Percentiles rank a stretch among this genome's conserved stretches.
phyloP scores from a whole-genome alignment of 2,797 vertebrate genomes.

The Microtus obscurus region DNA sequence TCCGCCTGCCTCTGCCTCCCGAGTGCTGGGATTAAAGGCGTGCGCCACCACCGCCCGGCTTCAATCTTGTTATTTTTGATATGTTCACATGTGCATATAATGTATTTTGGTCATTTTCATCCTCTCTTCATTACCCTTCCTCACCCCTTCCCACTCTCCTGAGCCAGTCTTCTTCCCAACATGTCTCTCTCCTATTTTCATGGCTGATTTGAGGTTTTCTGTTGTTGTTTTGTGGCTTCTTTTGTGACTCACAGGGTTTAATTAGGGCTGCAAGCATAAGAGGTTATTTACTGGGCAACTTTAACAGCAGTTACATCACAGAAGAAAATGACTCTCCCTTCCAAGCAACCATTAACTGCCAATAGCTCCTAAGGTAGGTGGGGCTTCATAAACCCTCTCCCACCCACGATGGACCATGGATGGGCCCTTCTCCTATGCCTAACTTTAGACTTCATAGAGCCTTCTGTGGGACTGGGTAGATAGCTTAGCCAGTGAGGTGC shows the following conservation, averaged over 20 bases:
- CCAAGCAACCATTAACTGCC: background rate
- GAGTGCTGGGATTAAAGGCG: too few species aligned
- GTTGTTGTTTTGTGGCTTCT: background rate
- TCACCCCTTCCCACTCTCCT: background rate
- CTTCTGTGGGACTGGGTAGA: background rate
- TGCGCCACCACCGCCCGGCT: too few species aligned
- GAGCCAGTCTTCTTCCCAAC: background rate
- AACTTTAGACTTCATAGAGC: background rate
- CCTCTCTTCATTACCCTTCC: background rate
- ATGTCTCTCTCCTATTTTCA: background rate
- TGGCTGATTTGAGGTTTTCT: background rate
- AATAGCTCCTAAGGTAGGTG: background rate
- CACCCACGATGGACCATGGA: background rate
- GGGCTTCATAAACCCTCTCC: background rate
- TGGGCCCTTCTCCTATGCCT: background rate
- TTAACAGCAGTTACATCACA: background rate
- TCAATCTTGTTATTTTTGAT: background rate
- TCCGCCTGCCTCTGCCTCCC: too few species aligned
- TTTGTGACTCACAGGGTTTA: constrained; percentile 8
- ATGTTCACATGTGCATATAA: background rate
- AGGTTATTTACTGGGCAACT: constrained; percentile 7
- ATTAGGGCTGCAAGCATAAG: background rate
- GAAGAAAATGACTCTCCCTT: background rate
- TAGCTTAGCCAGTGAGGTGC: background rate
- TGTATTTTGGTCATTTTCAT: background rate